Base-by-base conservation (phyloP, 2,888 invertebrate genomes). In the Nysson spinosus region DNA sequence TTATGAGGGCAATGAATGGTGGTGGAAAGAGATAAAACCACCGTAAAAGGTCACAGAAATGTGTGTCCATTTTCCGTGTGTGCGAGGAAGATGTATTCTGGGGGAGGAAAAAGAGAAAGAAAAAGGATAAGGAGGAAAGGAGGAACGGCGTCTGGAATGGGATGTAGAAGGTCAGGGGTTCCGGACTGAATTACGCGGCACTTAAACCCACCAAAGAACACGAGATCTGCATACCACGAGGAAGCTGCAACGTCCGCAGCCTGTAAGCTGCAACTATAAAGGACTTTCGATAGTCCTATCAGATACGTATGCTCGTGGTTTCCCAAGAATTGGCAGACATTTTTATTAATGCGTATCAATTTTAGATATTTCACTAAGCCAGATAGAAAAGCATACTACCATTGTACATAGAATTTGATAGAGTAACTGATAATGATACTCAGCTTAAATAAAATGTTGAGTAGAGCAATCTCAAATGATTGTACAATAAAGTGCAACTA, bases 221-320 rank as follows among this genome's bases (percentile, higher is more conserved):
- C 70, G 78, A 73, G 75, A 83, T 83, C 75, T 78, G 83, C 82
- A 83, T 83, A 81, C 79, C 80, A 50, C 43, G 69, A 60, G 40
- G 73, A 64, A 65, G 65, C 42, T 43, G 69, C 68, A 49, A 56
- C 49, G 72, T 64, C 62, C 55, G 57, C 52, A 51, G 44, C 43
- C 49, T 12, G 16, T 16, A 26, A 30, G 22, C 26, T 37, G 42
- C 61, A 50, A 44, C 55, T 16, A 55, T 60, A 64, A 61, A 37
- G 57, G 43, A 57, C 42, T 51, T 47, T 50, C 68, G 78, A 78
- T 71, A 68, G 49, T 46, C 58, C 58, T 64, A 69, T 69, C 71
- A 46, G 60, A 57, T 49, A 51, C 54, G 61, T 60, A 63, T 57
- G 44, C 37, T 32, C 49, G n/a, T 24, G 47, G 22, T 28, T n/a